Conservation (phyloP, 2,888 invertebrate species). For the Orthosia gracilis region DNA sequence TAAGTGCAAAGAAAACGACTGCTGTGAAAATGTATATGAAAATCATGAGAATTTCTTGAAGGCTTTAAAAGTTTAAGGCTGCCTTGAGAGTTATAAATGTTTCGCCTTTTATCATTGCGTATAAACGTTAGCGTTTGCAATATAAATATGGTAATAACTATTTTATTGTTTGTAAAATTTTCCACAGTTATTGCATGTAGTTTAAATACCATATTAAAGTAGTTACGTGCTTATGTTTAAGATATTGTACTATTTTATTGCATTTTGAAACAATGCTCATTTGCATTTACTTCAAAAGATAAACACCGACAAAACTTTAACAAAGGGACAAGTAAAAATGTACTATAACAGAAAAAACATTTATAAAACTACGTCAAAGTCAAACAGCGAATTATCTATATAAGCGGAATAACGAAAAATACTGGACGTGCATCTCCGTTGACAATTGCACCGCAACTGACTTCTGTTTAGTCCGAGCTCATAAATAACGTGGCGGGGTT, state of each 20-base stretch:
- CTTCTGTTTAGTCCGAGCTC: slow-evolving; percentile 20
- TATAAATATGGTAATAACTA: slow-evolving; percentile 57
- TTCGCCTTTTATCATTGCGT: slow-evolving; percentile 63
- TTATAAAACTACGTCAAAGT: background rate
- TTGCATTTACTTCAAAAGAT: slow-evolving; percentile 4
- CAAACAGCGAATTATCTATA: background rate
- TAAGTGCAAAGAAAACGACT: slow-evolving; percentile 73
- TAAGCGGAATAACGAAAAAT: slow-evolving; percentile 1
- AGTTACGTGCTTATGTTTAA: slow-evolving; percentile 20
- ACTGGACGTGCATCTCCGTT: slow-evolving; percentile 3
- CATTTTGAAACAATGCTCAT: background rate
- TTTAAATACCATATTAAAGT: slow-evolving; percentile 46
- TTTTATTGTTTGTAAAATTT: slow-evolving; percentile 54
- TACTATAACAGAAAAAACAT: background rate
- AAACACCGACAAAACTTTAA: background rate
- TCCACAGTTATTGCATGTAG: slow-evolving; percentile 37
- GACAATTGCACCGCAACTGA: slow-evolving; percentile 46
- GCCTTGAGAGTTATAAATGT: slow-evolving; percentile 63
- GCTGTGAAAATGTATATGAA: slow-evolving; percentile 74
- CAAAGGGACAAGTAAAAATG: background rate
- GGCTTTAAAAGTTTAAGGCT: slow-evolving; percentile 70
- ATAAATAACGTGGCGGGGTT: slow-evolving; percentile 61
- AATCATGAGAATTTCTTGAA: slow-evolving; percentile 73
- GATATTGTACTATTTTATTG: background rate
- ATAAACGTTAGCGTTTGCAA: slow-evolving; percentile 58